phyloP scores from a whole-genome alignment of 2,113 vertebrate genomes.

The Acinonyx jubatus region DNA sequence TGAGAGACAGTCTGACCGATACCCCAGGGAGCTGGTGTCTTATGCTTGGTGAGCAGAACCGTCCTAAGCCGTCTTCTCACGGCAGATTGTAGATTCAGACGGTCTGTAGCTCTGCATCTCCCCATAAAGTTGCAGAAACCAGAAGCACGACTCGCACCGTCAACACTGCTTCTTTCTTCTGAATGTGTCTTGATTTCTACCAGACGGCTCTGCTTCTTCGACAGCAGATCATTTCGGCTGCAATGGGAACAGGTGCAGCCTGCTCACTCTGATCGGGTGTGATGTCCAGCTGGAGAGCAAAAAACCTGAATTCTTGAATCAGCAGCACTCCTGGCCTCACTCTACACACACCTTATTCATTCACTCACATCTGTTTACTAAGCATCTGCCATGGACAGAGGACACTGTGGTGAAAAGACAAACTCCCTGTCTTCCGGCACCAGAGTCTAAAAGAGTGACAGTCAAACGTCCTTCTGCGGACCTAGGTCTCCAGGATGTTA shows the following conservation, averaged over 20 bases:
- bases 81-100: background rate
- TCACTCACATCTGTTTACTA: background rate
- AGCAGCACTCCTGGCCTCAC: background rate
- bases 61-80: background rate
- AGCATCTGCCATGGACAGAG: background rate
- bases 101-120: background rate
- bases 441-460: background rate
- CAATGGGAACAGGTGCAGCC: background rate
- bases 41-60: background rate
- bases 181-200: background rate
- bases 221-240: background rate
- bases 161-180: background rate
- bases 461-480: too few species aligned
- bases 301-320: too few species aligned
- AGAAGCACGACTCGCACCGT: too few species aligned
- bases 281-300: too few species aligned
- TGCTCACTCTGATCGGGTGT: background rate
- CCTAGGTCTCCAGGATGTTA: background rate
- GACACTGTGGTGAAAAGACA: background rate
- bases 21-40: background rate
- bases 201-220: background rate
- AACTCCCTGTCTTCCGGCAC: background rate
- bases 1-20: background rate
- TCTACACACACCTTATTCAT: background rate
- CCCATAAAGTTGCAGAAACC: background rate